These are phyloP conservation scores for Cactoblastis cactorum DNA, from an alignment of 2,888 invertebrate species.

Conservation along the genomic window DNA sequence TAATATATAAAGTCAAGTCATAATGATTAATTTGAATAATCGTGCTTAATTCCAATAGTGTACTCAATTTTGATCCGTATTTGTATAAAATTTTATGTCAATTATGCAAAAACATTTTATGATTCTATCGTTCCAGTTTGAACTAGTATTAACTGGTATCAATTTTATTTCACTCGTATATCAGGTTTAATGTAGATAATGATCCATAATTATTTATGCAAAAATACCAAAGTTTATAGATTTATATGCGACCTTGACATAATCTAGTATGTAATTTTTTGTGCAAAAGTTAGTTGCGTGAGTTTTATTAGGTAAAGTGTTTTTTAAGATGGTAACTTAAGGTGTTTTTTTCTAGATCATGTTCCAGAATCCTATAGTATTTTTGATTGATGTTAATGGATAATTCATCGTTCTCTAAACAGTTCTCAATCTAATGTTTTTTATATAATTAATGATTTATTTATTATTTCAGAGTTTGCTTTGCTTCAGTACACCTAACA, in stretches of 20 bases:
- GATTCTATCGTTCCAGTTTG: not conserved
- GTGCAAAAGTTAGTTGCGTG: too few relatives aligned
- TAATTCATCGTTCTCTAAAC: too few relatives aligned
- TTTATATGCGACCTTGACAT: too few relatives aligned
- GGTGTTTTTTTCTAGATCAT: too few relatives aligned
- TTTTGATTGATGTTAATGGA: too few relatives aligned
- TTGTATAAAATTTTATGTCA: not conserved
- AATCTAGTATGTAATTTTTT: too few relatives aligned
- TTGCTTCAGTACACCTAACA: conserved; percentile 74
- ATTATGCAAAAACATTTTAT: conserved; percentile 3
- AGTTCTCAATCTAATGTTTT: too few relatives aligned
- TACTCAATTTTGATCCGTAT: not conserved
- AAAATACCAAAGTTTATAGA: not conserved
- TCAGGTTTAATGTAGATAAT: not conserved
- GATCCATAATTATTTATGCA: not conserved
- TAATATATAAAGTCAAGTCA: too few relatives aligned
- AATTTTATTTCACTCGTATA: not conserved
- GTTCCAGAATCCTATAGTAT: too few relatives aligned
- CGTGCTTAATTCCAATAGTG: not conserved
- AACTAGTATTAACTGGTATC: not conserved
- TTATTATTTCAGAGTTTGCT: conserved; percentile 58
- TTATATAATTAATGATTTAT: not conserved
- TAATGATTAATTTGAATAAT: not conserved
- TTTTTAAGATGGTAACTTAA: too few relatives aligned
- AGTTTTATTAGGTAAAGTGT: too few relatives aligned